Base-by-base conservation (phyloP, 2,888 invertebrate species). In the Corbicula japonica region DNA sequence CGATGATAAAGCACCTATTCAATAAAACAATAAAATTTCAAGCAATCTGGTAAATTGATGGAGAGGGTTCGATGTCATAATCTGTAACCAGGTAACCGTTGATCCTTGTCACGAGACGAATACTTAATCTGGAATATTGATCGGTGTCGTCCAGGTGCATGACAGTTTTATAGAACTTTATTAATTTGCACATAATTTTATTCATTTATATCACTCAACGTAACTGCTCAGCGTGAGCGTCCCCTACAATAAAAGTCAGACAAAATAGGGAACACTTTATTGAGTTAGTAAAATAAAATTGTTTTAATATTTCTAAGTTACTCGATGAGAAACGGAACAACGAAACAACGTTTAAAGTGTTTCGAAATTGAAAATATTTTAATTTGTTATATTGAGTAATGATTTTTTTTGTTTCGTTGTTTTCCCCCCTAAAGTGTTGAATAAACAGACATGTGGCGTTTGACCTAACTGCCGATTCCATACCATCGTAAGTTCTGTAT, bases 11-110 rank as follows among this genome's bases (percentile, higher is more conserved):
- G 80, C 68, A 72, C 63, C 76, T 72, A 76, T 76, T 50, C 80
- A 76, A 80, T 80, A 76, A 80, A 80, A 80, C 76, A 80, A 80
- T 80, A 80, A 80, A 78, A 80, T 61, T 65, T 44, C 41, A 62
- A 32, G 60, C 70, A 79, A 75, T 79, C 68, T 69, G 73, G 73
- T 76, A 80, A 80, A 80, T 73, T 73, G 76, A 72, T 76, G 52
- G 62, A 35, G 34, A 44, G 72, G 76, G 76, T 80, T 72, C 72
- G 35, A 58, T 73, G 72, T 63, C 73, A 69, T 80, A 76, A 76
- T 80, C 73, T 30, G 80, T 80, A 60, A 66, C 80, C 80, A 60
- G 80, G 80, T 73, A 72, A 80, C 80, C 34, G 63, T 48, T 76
- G 76, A 80, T 80, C 72, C 54, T 35, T 50, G 72, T 76, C 80